These are phyloP conservation scores for Oreochromis mossambicus DNA, from an alignment of 2,797 vertebrate genomes.

Conservation along the genomic window DNA sequence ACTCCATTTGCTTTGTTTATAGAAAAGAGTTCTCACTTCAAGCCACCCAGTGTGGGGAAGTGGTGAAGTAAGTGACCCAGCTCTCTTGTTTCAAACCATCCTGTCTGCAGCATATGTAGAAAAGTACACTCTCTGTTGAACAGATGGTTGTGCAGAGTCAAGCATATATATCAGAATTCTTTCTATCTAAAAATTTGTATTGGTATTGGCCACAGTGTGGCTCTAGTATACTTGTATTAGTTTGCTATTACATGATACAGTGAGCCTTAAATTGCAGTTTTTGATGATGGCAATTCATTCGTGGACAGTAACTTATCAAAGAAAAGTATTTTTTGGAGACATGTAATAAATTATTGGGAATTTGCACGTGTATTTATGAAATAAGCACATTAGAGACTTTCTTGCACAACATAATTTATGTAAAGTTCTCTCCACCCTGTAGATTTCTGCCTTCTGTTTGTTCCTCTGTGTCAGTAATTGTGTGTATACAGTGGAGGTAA, in stretches of 20 bases:
- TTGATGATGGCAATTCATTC: background rate
- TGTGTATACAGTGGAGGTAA: conserved; percentile 4
- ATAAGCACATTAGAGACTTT: background rate
- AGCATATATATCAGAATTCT: background rate
- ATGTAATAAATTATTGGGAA: background rate
- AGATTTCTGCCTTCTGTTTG: background rate
- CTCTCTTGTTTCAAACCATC: fast-evolving
- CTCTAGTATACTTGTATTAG: background rate
- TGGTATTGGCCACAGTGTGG: background rate
- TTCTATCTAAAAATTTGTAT: background rate
- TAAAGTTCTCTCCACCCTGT: background rate
- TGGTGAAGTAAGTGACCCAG: background rate
- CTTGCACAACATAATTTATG: background rate
- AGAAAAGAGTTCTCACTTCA: background rate
- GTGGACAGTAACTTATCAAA: background rate
- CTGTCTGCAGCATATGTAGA: background rate
- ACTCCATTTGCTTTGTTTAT: background rate
- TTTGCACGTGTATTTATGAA: background rate
- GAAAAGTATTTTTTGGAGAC: background rate
- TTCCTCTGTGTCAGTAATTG: background rate
- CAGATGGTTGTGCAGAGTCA: background rate
- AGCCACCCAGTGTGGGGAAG: background rate
- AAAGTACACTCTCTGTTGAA: background rate
- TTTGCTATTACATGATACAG: background rate
- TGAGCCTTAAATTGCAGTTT: background rate